Percentiles rank a stretch among this genome's conserved stretches.
Evolutionary conservation across 1,140 invertebrate species (phyloP).

Genomic region (Drosophila tani): DNA sequence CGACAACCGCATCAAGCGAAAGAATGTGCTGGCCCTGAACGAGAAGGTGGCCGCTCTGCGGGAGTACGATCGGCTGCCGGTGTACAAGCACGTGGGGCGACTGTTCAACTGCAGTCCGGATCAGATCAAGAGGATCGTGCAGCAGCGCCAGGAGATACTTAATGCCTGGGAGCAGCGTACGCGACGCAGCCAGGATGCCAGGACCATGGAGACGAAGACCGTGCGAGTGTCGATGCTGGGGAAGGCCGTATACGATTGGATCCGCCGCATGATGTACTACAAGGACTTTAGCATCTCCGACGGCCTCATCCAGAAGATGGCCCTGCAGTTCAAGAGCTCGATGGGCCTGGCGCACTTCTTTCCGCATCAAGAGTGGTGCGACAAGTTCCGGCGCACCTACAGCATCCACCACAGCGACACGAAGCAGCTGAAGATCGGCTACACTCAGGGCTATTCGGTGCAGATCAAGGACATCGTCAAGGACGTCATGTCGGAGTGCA

Average conservation of each 20-base stretch:
- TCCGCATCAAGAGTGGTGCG: conserved; percentile 82
- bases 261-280: conserved; percentile 84
- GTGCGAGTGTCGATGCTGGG: conserved; percentile 77
- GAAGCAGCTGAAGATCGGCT: conserved; percentile 69
- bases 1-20: conserved; percentile 81
- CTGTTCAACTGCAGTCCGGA: conserved; percentile 82
- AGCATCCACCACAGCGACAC: conserved; percentile 70
- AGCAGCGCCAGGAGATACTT: conserved; percentile 74
- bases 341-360: conserved; percentile 78
- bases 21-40: conserved; percentile 79
- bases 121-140: conserved; percentile 81
- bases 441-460: conserved; percentile 73
- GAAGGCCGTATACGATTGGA: conserved; percentile 79
- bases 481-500: conserved; percentile 69
- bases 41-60: conserved; percentile 79
- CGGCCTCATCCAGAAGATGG: conserved; percentile 80
- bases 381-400: conserved; percentile 76
- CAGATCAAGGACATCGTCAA: conserved; percentile 82
- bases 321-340: conserved; percentile 77
- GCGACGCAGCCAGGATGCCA: conserved; percentile 68
- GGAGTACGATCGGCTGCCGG: conserved; percentile 75
- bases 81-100: conserved; percentile 79
- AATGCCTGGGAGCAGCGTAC: conserved; percentile 80
- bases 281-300: conserved; percentile 79
- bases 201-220: conserved; percentile 74